Evolutionary conservation across 2,113 vertebrate species (phyloP), one percentile per base, ranked within the genome.

Genomic region (Campylomormyrus numenius): DNA sequence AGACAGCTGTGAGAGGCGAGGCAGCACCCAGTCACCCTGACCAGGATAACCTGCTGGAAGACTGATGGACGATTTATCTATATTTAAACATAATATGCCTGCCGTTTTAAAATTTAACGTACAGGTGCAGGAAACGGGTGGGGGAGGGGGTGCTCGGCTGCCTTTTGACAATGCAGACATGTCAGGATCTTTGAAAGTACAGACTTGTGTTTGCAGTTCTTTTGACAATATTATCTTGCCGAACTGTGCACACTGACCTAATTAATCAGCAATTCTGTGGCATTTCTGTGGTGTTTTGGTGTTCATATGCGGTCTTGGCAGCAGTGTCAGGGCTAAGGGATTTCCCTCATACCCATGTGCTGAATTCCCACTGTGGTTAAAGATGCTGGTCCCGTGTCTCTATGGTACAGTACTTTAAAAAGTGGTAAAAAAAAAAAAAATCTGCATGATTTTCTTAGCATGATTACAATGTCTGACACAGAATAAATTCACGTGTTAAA

Each of bases 321-420:
- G 19, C 15, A 5, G 31, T 27, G 53, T 58, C 21, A 31, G 58
- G 19, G 11, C 56, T 8, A 35, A 88, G 87, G 87, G 87, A 62
- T 88, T 88, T 66, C 56, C 87, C 87, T 66, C 53, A 19, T 56
- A 24, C 1, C 56, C 62, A 10, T 27, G 87, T 4, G 35, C 53
- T 62, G 87, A 88, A 88, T 62, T 88, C 87, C 87, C 87, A 45
- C 39, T 45, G 87, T 46, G 87, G 87, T 62, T 58, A n/a, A 66
- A 46, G 19, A 46, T 42, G 53, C 87, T 58, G 35, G 15, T 88
- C 42, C 5, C 21, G 39, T 85, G 46, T 46, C 80, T 35, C 70
- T 77, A 4, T 39, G 17, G 62, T 80, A 80, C 74, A 80, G 74
- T 80, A 39, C 74, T 42, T 80, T 70, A 31, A 80, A 42, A 42